phyloP scores from a whole-genome alignment of 2,888 invertebrate genomes.

The Elaeidobius kamerunicus region DNA sequence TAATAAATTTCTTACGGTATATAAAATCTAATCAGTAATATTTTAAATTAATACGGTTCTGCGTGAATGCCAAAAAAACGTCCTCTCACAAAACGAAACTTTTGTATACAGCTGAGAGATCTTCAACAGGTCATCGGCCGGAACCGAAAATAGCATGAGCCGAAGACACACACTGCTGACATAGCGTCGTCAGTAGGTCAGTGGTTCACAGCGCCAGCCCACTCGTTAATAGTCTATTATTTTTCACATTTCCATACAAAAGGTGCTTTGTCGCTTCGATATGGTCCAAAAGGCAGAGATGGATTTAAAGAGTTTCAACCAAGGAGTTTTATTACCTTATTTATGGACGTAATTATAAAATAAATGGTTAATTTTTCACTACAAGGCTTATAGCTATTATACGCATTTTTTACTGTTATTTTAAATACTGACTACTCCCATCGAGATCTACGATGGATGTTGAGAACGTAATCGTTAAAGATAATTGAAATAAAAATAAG shows the following conservation, averaged over 20 bases:
- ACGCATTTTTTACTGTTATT: too few species aligned
- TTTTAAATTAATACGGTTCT: background rate
- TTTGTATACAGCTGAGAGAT: conserved; percentile 14
- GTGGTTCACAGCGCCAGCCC: conserved; percentile 36
- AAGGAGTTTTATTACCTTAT: background rate
- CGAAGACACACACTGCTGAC: conserved; percentile 34
- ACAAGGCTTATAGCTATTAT: too few species aligned
- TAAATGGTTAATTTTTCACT: too few species aligned
- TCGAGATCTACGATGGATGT: too few species aligned
- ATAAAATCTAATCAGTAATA: conserved; percentile 4
- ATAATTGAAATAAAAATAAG: too few species aligned
- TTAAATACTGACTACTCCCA: too few species aligned
- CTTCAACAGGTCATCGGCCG: conserved; percentile 24
- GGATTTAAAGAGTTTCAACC: conserved; percentile 1
- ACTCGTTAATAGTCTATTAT: conserved; percentile 25
- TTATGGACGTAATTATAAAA: background rate
- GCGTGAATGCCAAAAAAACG: conserved; percentile 6
- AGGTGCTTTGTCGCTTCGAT: conserved; percentile 8
- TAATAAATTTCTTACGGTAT: too few species aligned
- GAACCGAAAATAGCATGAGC: conserved; percentile 24
- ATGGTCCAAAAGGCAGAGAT: conserved; percentile 3
- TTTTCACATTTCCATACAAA: conserved; percentile 21
- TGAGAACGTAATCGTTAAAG: too few species aligned
- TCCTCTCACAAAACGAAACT: conserved; percentile 4
- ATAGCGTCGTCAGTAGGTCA: conserved; percentile 43